Percentiles rank a stretch among this genome's conserved stretches.
These are phyloP conservation scores for Enteromius viviparus DNA, from an alignment of 2,797 vertebrate genomes.

Conservation along the genomic window DNA sequence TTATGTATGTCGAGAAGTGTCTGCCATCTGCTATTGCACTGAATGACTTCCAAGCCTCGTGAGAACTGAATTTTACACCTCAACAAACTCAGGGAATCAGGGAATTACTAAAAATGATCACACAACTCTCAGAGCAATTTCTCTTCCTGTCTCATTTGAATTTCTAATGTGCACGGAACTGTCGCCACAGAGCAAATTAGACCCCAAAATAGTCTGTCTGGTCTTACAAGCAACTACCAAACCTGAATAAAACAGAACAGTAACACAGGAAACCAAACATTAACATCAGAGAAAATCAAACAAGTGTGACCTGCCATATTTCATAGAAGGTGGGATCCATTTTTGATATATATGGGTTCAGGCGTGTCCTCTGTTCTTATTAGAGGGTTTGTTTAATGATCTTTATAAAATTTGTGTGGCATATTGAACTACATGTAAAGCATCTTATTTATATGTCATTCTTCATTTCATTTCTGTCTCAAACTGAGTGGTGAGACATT, in stretches of 20 bases:
- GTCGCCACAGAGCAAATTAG: slow-evolving; percentile 27
- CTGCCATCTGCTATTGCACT: slow-evolving; percentile 47
- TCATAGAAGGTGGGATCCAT: too few species aligned
- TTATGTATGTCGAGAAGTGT: neutral
- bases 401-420: too few species aligned
- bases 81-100: slow-evolving; percentile 46
- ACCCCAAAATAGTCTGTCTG: slow-evolving; percentile 20
- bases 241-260: neutral
- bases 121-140: slow-evolving; percentile 37
- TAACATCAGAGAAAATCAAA: neutral
- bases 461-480: too few species aligned
- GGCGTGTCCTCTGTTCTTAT: too few species aligned
- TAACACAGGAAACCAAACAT: neutral
- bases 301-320: neutral
- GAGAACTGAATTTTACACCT: slow-evolving; percentile 57
- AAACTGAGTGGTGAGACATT: too few species aligned
- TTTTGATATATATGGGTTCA: too few species aligned
- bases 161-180: slow-evolving; percentile 22
- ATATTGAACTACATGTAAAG: too few species aligned
- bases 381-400: too few species aligned
- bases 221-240: neutral
- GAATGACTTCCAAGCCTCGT: slow-evolving; percentile 37
- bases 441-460: too few species aligned
- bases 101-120: slow-evolving; percentile 52
- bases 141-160: slow-evolving; percentile 34